A percentile compares a stretch with the other conserved stretches of the same genome.
Evolutionary conservation across 2,888 invertebrate species (phyloP).

Genomic region (Pheosia tremula): DNA sequence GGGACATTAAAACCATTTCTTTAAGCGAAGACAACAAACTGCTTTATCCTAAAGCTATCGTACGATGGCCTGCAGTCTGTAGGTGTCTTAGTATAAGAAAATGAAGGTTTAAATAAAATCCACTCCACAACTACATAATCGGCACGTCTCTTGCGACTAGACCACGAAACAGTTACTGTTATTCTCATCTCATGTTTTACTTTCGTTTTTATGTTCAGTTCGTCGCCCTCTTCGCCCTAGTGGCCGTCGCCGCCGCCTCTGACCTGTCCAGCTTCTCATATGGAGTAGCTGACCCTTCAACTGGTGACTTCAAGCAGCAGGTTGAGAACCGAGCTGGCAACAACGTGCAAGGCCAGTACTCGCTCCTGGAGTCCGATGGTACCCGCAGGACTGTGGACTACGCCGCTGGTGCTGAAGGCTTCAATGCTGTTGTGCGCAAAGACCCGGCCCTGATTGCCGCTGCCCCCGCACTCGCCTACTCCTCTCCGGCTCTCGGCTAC

Average conservation of each 20-base stretch:
- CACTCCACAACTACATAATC: no score
- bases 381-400: conserved; percentile 81
- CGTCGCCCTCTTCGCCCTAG: conserved; percentile 58
- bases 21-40: no score
- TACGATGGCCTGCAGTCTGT: no score
- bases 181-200: no score
- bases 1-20: no score
- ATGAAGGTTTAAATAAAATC: no score
- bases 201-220: conserved; percentile 56
- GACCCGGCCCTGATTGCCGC: conserved; percentile 62
- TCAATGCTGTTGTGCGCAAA: conserved; percentile 82
- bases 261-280: conserved; percentile 75
- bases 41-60: no score
- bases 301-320: conserved; percentile 81
- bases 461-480: conserved; percentile 34
- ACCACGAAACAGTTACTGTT: no score
- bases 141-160: no score
- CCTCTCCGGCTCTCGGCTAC: conserved; percentile 21
- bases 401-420: conserved; percentile 77
- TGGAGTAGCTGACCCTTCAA: conserved; percentile 77
- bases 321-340: conserved; percentile 53
- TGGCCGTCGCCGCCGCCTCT: conserved; percentile 52
- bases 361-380: conserved; percentile 79
- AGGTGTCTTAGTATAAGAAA: no score
- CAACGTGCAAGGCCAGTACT: conserved; percentile 54